Evolutionary conservation across 2,113 vertebrate species (phyloP), one percentile per base, ranked within the genome.

Genomic region (Lampris incognitus): DNA sequence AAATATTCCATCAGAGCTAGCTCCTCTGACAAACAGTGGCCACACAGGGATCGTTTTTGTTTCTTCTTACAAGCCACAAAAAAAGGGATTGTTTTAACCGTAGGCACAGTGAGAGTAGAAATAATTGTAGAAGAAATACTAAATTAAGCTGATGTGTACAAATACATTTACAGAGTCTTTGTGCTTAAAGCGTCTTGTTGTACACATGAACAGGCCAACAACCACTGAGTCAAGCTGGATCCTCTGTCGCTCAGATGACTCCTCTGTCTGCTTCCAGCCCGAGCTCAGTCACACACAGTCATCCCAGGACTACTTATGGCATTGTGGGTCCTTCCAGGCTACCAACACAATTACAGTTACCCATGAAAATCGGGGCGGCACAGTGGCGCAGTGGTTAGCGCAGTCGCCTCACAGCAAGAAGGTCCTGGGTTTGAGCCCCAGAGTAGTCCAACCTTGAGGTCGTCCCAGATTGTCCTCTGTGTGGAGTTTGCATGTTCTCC

Each of bases 321-420:
- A 84, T 86, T 88, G 81, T 86, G 81, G 77, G 85, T 82, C 79
- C 85, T 89, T 85, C 74, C 66, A 74, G 38, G 76, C 78, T 72
- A 62, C 56, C 59, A 24, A 65, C 66, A 55, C 85, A 88, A 92
- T 90, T 91, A 74, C 65, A 84, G 85, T 84, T 66, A 5, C 24
- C 10, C 11, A 44, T 69, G 69, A 69, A 76, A 83, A 82, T 50
- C 24, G 38, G 76, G 75, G 71, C 71, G 2, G 10, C 44, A 61
- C 11, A 75, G 71, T 80, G 73, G 67, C 51, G 24, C 24, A 24
- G 24, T 24, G 24, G 24, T 24, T 24, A 24, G 24, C 24, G 24
- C 24, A 24, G 24, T 24, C 24, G 24, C 24, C 24, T 24, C 24
- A 24, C 24, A 24, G 24, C 24, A 24, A 24, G 24, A 24, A 24